Base-by-base conservation (phyloP, 2,113 vertebrate species). In the Grantiella picta region DNA sequence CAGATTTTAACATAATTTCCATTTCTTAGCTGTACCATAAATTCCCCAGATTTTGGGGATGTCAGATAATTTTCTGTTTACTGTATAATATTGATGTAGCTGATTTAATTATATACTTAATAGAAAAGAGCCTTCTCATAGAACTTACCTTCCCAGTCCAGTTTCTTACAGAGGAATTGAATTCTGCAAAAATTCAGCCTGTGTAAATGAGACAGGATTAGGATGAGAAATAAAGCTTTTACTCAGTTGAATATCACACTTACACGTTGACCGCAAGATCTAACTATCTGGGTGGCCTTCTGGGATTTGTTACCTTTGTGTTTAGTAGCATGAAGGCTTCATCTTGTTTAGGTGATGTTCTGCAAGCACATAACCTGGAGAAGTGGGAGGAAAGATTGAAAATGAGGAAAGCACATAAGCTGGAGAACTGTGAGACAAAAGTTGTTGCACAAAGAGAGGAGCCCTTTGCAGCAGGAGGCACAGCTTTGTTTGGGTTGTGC, bases 241-340 rank as follows among this genome's bases (percentile, higher is more conserved):
- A n/a, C 14, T 47, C 0, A 0, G 21, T 4, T 68, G 42, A 76
- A 14, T 57, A 22, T 47, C 42, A 52, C 20, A 44, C 12, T 25
- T 47, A 57, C 4, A 24, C 31, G 18, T 70, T 0, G 0, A 31
- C 47, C 25, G 25, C 12, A 40, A 56, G 29, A 44, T 80, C 19
- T 15, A 68, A 63, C 68, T n/a, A 36, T 16, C 13, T 36, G 6
- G 3, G 28, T 69, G 29, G 36, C 56, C 22, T 81, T 64, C 24
- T 50, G 59, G n/a, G 38, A 81, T 54, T 44, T 81, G 7, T 29
- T 64, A 20, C 6, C 50, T 82, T 59, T 50, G n/a, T 28, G 40
- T 54, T 50, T 45, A 76, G 49, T 2, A 80, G 44, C 64, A 63
- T 0, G 1, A 69, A 45, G 70, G 24, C 15, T 77, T 68, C 29